Conservation (phyloP, 2,113 vertebrate genomes). For the Poeciliopsis prolifica region DNA sequence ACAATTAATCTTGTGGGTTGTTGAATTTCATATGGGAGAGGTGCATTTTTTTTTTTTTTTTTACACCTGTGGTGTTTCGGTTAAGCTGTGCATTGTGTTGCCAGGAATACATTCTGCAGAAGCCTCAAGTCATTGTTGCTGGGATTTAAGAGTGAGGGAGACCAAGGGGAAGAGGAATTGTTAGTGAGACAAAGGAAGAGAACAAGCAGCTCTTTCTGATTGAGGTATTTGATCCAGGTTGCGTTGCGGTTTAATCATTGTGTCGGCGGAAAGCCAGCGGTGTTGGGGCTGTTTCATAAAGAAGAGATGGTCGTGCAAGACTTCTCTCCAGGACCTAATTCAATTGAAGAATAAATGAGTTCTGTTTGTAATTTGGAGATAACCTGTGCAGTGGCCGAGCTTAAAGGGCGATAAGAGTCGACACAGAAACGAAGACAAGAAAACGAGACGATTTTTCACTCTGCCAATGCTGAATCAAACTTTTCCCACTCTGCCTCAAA, state of each 20-base stretch:
- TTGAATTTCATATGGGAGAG: not conserved
- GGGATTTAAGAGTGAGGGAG: constrained; percentile 6
- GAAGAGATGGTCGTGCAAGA: constrained; percentile 50
- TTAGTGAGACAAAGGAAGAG: constrained; percentile 37
- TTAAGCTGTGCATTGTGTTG: constrained; percentile 10
- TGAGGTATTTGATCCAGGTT: constrained; percentile 68
- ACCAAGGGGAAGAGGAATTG: constrained; percentile 20
- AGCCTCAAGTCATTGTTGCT: constrained; percentile 15
- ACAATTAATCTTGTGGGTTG: constrained; percentile 3
- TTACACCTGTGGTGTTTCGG: constrained; percentile 5
- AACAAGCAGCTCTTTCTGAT: constrained; percentile 44
- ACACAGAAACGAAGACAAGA: constrained; percentile 76
- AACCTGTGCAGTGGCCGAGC: constrained; percentile 73
- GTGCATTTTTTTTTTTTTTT: not conserved
- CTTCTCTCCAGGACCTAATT: constrained; percentile 71
- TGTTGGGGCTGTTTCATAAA: constrained; percentile 55
- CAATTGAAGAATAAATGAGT: constrained; percentile 83
- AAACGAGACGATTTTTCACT: constrained; percentile 77
- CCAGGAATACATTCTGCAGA: constrained; percentile 5
- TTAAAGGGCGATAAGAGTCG: constrained; percentile 74
- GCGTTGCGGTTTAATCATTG: constrained; percentile 56
- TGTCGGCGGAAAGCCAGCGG: constrained; percentile 42
- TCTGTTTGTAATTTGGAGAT: constrained; percentile 82
- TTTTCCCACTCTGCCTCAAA: constrained; percentile 63
- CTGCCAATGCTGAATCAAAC: constrained; percentile 74